Percentiles rank a stretch among this genome's conserved stretches.
Evolutionary conservation across 2,113 vertebrate genomes (phyloP).

Genomic region (Urocynchramus pylzowi): DNA sequence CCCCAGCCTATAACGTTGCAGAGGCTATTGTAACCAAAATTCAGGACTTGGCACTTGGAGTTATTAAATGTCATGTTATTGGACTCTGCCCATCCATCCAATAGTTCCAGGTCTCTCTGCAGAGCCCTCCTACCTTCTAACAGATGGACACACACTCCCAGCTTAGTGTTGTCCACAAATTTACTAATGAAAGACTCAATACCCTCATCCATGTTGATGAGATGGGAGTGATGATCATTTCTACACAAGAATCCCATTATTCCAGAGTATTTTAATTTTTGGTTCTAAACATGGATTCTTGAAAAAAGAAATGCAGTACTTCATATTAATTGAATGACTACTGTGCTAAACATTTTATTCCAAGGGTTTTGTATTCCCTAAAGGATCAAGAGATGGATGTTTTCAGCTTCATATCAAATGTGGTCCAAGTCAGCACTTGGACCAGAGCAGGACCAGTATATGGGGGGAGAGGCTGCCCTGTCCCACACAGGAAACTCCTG

Average conservation of each 20-base stretch:
- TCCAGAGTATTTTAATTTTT: neutral
- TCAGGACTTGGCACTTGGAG: neutral
- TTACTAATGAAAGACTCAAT: neutral
- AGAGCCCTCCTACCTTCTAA: neutral
- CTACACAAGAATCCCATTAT: neutral
- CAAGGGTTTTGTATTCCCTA: neutral
- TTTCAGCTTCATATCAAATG: neutral
- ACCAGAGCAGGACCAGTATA: accelerated
- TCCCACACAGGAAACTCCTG: neutral
- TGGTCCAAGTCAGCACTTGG: neutral
- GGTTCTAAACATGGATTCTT: neutral
- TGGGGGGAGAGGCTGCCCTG: neutral
- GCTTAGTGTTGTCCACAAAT: neutral
- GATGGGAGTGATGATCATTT: neutral
- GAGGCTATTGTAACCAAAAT: neutral
- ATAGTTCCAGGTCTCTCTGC: neutral
- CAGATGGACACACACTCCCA: neutral
- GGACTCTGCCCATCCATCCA: no score
- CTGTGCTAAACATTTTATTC: neutral
- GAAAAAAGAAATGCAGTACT: neutral
- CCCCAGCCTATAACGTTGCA: neutral
- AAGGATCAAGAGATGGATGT: neutral
- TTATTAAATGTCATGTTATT: neutral
- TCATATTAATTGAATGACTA: neutral
- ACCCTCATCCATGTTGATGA: neutral